These are phyloP conservation scores for Atherinosoma microstoma DNA, from an alignment of 2,797 vertebrate species.

Conservation along the genomic window DNA sequence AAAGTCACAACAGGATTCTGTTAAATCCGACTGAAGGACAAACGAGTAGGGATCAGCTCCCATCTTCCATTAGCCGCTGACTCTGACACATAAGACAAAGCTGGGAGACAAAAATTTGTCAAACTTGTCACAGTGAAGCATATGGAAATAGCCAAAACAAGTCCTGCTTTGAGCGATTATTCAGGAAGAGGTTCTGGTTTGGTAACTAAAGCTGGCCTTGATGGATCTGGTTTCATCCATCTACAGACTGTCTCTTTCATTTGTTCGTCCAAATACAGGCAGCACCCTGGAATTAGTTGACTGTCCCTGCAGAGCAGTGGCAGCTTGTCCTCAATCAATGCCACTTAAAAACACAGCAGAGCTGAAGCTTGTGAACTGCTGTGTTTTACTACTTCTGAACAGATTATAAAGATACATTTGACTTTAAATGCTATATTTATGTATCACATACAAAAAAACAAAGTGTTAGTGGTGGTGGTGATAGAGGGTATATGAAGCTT, in stretches of 20 bases:
- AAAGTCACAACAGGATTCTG: constrained; percentile 50
- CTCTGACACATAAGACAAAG: constrained; percentile 48
- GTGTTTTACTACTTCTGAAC: constrained; percentile 11
- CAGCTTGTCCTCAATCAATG: constrained; percentile 48
- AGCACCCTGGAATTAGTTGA: constrained; percentile 59
- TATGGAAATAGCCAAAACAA: constrained; percentile 22
- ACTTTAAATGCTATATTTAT: not conserved
- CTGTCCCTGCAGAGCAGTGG: constrained; percentile 33
- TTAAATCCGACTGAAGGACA: constrained; percentile 43
- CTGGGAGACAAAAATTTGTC: constrained; percentile 38
- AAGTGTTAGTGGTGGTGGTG: not conserved
- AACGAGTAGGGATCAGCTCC: constrained; percentile 14
- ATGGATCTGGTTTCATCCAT: constrained; percentile 56
- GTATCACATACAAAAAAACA: not conserved
- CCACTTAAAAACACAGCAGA: constrained; percentile 23
- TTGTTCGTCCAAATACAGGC: constrained; percentile 49
- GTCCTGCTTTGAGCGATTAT: constrained; percentile 46
- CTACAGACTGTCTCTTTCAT: constrained; percentile 30
- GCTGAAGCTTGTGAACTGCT: constrained; percentile 19
- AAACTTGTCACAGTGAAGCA: constrained; percentile 22
- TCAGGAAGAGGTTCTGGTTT: constrained; percentile 52
- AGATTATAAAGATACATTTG: not conserved
- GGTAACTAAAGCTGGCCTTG: constrained; percentile 18
- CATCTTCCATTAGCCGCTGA: constrained; percentile 14
- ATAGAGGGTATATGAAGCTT: not conserved